Percentiles rank a stretch among this genome's conserved stretches.
These are phyloP conservation scores for Callipepla californica DNA, from an alignment of 2,113 vertebrate genomes.

Conservation along the genomic window DNA sequence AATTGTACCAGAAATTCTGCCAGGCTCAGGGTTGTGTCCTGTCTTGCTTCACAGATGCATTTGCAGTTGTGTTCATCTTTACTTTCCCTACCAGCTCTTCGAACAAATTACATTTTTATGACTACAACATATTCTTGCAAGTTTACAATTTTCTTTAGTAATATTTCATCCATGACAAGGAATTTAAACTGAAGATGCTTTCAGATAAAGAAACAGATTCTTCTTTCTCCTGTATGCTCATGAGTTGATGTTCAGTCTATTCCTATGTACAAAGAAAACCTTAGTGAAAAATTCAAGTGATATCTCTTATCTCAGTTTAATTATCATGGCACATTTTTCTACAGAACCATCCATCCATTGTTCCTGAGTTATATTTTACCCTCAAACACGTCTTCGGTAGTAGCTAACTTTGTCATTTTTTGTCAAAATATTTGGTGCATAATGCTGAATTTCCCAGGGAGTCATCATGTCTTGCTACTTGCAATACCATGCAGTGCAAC, in stretches of 20 bases:
- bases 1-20: background rate
- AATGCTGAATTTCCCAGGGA: background rate
- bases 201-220: background rate
- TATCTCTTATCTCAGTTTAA: background rate
- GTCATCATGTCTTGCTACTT: background rate
- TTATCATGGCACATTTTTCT: background rate
- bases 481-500: too few relatives aligned
- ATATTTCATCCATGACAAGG: slow-evolving; percentile 9
- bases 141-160: background rate
- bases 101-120: background rate
- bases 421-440: background rate
- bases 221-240: background rate
- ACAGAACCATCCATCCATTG: background rate
- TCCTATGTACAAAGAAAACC: background rate
- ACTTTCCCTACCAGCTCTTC: background rate
- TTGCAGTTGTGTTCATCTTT: background rate
- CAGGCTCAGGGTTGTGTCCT: background rate
- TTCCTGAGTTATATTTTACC: background rate
- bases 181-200: background rate
- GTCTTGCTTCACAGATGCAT: background rate
- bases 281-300: background rate
- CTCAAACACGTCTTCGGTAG: background rate
- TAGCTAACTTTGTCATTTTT: background rate
- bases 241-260: background rate
- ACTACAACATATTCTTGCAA: background rate